These are phyloP conservation scores for Rhizomys pruinosus DNA, from an alignment of 2,113 vertebrate genomes.

Conservation along the genomic window DNA sequence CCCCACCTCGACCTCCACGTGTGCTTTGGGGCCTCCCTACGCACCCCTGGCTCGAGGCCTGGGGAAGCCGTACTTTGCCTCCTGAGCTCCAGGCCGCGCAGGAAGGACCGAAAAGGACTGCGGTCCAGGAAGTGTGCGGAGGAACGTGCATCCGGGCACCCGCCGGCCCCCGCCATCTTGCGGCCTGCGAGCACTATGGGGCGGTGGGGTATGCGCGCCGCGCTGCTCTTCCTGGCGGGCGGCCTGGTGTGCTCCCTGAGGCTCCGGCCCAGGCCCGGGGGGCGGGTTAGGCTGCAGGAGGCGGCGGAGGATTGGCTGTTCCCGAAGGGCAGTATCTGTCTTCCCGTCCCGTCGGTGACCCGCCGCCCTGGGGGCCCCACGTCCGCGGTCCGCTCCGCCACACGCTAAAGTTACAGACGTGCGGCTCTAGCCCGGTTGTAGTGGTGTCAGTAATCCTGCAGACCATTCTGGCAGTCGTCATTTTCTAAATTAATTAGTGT, in stretches of 20 bases:
- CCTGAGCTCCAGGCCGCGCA: too few species aligned
- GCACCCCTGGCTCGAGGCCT: too few species aligned
- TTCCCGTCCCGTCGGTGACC: not conserved
- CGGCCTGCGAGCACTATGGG: not conserved
- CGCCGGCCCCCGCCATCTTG: slow-evolving; percentile 65
- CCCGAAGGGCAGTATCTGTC: slow-evolving; percentile 37
- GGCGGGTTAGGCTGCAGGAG: rapidly evolving
- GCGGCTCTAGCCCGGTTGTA: not conserved
- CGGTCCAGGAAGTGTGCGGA: too few species aligned
- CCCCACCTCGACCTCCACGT: too few species aligned
- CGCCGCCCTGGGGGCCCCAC: not conserved
- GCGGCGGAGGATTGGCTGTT: rapidly evolving
- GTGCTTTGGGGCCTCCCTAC: too few species aligned
- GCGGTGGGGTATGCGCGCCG: not conserved
- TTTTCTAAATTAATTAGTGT: not conserved
- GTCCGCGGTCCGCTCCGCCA: not conserved
- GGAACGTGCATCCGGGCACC: too few species aligned
- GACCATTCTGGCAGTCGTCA: too few species aligned
- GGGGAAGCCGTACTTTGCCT: too few species aligned
- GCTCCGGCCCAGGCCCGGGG: not conserved
- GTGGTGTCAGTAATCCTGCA: not conserved
- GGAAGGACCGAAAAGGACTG: too few species aligned
- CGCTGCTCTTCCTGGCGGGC: slow-evolving; percentile 7
- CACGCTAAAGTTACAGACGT: not conserved
- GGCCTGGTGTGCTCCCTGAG: rapidly evolving